Base-by-base conservation (phyloP, 1,140 invertebrate genomes). In the Pogonomyrmex californicus region DNA sequence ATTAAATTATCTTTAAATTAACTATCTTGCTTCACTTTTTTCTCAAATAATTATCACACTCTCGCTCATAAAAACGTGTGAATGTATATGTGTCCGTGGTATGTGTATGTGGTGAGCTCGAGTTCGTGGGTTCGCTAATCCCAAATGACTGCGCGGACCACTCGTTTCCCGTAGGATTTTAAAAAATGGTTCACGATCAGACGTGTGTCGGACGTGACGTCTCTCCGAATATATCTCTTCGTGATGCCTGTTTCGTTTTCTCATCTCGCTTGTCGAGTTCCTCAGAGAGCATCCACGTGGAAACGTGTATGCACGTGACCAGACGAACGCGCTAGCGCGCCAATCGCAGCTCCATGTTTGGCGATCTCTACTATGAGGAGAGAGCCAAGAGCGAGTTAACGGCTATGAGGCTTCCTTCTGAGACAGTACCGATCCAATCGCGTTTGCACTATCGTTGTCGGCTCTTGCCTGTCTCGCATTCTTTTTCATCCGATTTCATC, bases 311-410 rank as follows among this genome's bases (percentile, higher is more conserved):
- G 83, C 86, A 86, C 90, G 90, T 92, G 91, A 91, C 86, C 75
- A 83, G 77, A 65, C 62, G 79, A 30, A 10, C 78, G 54, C 41
- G 10, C 38, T 75, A 41, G 71, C 36, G 75, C 73, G 51, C 68
- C 86, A 75, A 85, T 87, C 79, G 71, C 62, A 87, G 81, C 85
- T 90, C 91, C 92, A 91, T 92, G 89, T 92, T 92, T 92, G 91
- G 91, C 77, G 65, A 91, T 91, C 89, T 79, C 89, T 30, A 65
- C 83, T 86, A 88, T 77, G 87, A 81, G 76, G 89, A 92, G 91
- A 91, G 91, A 92, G 91, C 87, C 63, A 73, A 66, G 41, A 85
- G 82, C 66, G 75, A 86, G 87, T 87, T 85, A 77, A 68, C 73
- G 68, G 44, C 66, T 66, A 87, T 77, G 77, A 58, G 56, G 63